Evolutionary conservation across 1,140 invertebrate genomes (phyloP).

Genomic region (Platyscapa corneri): DNA sequence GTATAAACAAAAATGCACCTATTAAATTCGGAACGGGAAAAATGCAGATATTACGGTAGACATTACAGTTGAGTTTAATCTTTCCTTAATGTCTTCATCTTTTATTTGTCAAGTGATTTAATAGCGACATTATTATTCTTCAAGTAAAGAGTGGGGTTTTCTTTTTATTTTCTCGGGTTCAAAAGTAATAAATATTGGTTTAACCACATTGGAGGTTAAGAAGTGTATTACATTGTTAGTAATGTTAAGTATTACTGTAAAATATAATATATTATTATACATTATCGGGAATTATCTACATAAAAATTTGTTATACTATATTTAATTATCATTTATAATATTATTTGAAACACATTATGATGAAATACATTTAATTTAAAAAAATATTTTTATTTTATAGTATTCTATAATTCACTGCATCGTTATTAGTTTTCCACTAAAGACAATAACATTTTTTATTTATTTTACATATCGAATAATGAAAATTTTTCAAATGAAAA

Average conservation of each 20-base stretch:
- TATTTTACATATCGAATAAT: background rate
- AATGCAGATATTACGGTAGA: background rate
- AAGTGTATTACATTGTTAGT: background rate
- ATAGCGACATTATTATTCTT: constrained; percentile 18
- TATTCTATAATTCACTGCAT: no score
- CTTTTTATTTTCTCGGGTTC: no score
- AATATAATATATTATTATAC: background rate
- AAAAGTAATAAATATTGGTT: background rate
- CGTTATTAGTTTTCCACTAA: no score
- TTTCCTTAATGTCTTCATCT: constrained; percentile 26
- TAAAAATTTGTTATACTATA: no score
- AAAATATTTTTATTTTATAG: no score
- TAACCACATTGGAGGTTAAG: background rate
- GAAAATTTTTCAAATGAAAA: no score
- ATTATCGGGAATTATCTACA: no score
- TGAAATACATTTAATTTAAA: no score
- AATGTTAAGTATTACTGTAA: no score
- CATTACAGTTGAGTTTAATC: background rate
- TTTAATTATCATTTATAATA: no score
- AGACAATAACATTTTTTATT: background rate
- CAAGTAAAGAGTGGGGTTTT: background rate
- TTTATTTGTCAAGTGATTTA: constrained; percentile 21
- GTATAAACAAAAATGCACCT: constrained; percentile 9
- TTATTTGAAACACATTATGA: no score
- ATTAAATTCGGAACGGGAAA: background rate